Evolutionary conservation across 2,888 invertebrate species (phyloP), one percentile per base, ranked within the genome.

Genomic region (Sarcophaga caerulescens): DNA sequence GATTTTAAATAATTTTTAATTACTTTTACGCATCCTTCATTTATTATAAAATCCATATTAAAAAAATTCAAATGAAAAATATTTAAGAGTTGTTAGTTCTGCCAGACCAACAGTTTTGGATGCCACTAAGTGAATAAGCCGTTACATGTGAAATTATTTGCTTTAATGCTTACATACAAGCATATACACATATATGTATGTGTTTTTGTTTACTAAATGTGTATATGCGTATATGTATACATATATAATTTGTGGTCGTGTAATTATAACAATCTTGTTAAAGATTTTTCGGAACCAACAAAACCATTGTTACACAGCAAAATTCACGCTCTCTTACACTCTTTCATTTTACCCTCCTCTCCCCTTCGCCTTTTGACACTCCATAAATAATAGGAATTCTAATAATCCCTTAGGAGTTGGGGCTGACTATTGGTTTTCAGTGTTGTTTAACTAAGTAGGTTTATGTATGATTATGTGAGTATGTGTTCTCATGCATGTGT

Each of bases 251-350:
- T 76, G 78, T 73, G 78, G 82, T 78, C 60, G 52, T 62, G 60
- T 78, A 83, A 83, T 78, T 83, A 83, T 74, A 69, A 78, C 78
- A 78, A 83, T 83, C 82, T 73, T 68, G 73, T 73, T 77, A 77
- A 68, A 65, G 19, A 73, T 65, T 77, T 76, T 83, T 68, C 57
- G 45, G 23, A 79, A 70, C 23, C 21, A 73, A 73, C 59, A 73
- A 57, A 79, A 59, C 65, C 71, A n/a, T 80, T 71, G 57, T 73
- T 12, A 68, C 59, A 60, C 17, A 68, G 17, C 19, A 73, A 74
- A 52, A 74, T 66, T 80, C 23, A 79, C 65, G 17, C 71, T 57
- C 52, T 17, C 52, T 52, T 52, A 52, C 52, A 14, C 52, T 3
- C 12, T 52, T 14, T 52, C 2, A 14, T 5, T 47, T 14, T 14